Conservation (phyloP, 2,888 invertebrate genomes). For the Acanthacorydalis orientalis region DNA sequence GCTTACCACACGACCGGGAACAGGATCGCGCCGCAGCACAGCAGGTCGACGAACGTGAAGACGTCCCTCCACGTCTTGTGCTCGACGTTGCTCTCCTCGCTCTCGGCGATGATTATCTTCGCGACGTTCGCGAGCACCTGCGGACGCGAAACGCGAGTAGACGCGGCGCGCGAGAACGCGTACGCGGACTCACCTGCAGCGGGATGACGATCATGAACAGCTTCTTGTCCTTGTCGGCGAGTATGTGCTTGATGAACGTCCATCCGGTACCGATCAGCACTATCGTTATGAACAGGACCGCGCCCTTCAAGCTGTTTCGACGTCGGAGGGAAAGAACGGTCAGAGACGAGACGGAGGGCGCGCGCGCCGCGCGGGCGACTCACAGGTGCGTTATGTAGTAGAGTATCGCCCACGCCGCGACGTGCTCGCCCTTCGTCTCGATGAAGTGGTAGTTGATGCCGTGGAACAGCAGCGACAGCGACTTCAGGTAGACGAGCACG, state of each 20-base stretch:
- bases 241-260: slow-evolving; percentile 95
- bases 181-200: slow-evolving; percentile 56
- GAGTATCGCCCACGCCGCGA: slow-evolving; percentile 94
- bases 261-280: slow-evolving; percentile 96
- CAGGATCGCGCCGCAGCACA: slow-evolving; percentile 92
- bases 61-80: slow-evolving; percentile 84
- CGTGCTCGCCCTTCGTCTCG: slow-evolving; percentile 78
- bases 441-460: slow-evolving; percentile 91
- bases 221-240: slow-evolving; percentile 91
- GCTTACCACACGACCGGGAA: slow-evolving; percentile 90
- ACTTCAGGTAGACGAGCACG: slow-evolving; percentile 78
- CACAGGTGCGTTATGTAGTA: slow-evolving; percentile 96
- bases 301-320: slow-evolving; percentile 57
- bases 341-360: background rate
- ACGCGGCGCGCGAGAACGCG: slow-evolving; percentile 92
- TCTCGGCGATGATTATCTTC: slow-evolving; percentile 92
- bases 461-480: slow-evolving; percentile 84
- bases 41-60: slow-evolving; percentile 82
- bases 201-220: slow-evolving; percentile 96
- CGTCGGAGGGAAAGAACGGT: background rate
- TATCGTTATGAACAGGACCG: slow-evolving; percentile 88
- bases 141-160: no score
- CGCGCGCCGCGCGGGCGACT: slow-evolving; percentile 30
- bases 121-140: slow-evolving; percentile 93
- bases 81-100: slow-evolving; percentile 65